Conservation (phyloP, 2,797 vertebrate species). For the Phataginus tricuspis region DNA sequence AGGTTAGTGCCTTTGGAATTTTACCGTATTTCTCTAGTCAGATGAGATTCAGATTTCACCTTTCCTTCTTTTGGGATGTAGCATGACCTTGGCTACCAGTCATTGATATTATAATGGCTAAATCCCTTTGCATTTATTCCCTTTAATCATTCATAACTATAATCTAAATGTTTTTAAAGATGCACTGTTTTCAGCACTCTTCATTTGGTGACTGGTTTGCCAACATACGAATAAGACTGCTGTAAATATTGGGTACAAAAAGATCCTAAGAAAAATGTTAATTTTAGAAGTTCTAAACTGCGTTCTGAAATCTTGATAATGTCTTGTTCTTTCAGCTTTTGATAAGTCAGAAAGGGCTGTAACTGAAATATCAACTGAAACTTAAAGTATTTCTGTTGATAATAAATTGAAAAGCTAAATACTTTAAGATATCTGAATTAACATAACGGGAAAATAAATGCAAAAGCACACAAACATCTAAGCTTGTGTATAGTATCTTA, state of each 20-base stretch:
- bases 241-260: conserved; percentile 32
- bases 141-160: conserved; percentile 12
- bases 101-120: not conserved
- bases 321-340: not conserved
- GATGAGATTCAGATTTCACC: not conserved
- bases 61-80: not conserved
- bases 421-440: conserved; percentile 5
- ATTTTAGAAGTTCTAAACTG: conserved; percentile 41
- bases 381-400: not conserved
- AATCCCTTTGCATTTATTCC: not conserved
- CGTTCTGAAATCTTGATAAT: conserved; percentile 43
- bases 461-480: not conserved
- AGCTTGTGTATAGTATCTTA: not conserved
- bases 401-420: not conserved
- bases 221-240: conserved; percentile 20
- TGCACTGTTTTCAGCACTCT: not conserved
- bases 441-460: not conserved
- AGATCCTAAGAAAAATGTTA: conserved; percentile 33
- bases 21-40: conserved; percentile 10
- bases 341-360: not conserved
- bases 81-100: not conserved
- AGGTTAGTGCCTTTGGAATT: conserved; percentile 33
- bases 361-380: not conserved
- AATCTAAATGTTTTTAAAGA: conserved; percentile 3
- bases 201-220: not conserved